Evolutionary conservation across 2,888 invertebrate species (phyloP).

Genomic region (Torymus texanus): DNA sequence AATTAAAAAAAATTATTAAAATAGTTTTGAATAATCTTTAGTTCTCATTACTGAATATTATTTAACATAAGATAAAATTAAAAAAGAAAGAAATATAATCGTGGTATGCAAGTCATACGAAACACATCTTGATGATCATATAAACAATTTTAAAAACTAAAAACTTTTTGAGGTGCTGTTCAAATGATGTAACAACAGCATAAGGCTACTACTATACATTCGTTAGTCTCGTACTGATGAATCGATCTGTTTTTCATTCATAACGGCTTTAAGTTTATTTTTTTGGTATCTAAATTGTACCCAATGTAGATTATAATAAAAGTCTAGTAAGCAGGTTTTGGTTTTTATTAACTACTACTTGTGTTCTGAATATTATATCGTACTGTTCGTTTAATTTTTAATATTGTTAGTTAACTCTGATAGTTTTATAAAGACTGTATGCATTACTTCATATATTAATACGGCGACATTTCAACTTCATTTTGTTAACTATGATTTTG

Average conservation of each 20-base stretch:
- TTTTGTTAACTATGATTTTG: conserved; percentile 40
- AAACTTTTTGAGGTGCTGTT: conserved; percentile 37
- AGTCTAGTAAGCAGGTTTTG: conserved; percentile 54
- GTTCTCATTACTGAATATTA: conserved; percentile 16
- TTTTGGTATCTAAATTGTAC: conserved; percentile 65
- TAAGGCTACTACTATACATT: conserved; percentile 36
- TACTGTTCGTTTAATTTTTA: conserved; percentile 50
- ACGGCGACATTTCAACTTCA: conserved; percentile 25
- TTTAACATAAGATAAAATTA: conserved; percentile 47
- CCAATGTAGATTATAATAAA: conserved; percentile 59
- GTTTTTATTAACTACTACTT: conserved; percentile 53
- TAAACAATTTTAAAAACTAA: conserved; percentile 39
- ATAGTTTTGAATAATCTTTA: conserved; percentile 20
- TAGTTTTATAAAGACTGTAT: conserved; percentile 49
- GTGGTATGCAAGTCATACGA: conserved; percentile 21
- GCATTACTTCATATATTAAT: conserved; percentile 36
- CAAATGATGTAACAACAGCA: conserved; percentile 11
- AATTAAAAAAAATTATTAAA: conserved; percentile 35
- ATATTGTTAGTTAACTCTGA: conserved; percentile 41
- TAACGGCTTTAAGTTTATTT: conserved; percentile 42
- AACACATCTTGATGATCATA: not conserved
- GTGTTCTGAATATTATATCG: conserved; percentile 45
- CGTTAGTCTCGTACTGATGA: conserved; percentile 43
- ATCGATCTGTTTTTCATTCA: conserved; percentile 48
- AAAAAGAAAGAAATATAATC: conserved; percentile 39